These are phyloP conservation scores for Bolinopsis microptera DNA, from an alignment of 37 sponge, comb jelly and placozoan species.

Conservation along the genomic window DNA sequence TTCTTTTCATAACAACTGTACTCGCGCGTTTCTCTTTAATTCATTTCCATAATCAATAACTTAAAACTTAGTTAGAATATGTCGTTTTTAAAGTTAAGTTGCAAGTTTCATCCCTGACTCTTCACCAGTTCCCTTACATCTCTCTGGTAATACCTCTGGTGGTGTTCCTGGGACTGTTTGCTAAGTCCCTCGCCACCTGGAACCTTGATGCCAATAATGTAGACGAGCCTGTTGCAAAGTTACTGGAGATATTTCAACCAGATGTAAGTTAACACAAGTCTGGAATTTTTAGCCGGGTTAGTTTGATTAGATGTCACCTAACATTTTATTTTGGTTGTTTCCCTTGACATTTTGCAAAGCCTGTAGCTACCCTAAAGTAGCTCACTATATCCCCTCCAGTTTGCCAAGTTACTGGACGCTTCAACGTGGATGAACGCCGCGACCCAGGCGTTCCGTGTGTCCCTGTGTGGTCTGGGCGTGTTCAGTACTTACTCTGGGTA, in stretches of 20 bases:
- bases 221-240: conserved; percentile 27
- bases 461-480: conserved; percentile 22
- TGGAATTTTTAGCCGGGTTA: no score
- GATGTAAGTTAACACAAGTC: conserved; percentile 24
- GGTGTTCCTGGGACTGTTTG: not conserved
- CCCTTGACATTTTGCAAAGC: no score
- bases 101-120: no score
- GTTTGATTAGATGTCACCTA: no score
- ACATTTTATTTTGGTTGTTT: no score
- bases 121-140: conserved; percentile 29
- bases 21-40: no score
- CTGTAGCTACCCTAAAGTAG: no score
- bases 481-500: conserved; percentile 46
- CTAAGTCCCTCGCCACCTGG: conserved; percentile 44
- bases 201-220: not conserved
- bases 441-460: conserved; percentile 5
- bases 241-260: not conserved
- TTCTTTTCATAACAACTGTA: no score
- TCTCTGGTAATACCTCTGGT: conserved; percentile 3
- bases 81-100: no score
- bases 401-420: not conserved
- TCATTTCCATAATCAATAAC: no score
- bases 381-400: no score
- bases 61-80: no score
- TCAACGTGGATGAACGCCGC: conserved; percentile 4